Conservation (phyloP, 2,888 invertebrate species). For the Drosophila siamana region DNA sequence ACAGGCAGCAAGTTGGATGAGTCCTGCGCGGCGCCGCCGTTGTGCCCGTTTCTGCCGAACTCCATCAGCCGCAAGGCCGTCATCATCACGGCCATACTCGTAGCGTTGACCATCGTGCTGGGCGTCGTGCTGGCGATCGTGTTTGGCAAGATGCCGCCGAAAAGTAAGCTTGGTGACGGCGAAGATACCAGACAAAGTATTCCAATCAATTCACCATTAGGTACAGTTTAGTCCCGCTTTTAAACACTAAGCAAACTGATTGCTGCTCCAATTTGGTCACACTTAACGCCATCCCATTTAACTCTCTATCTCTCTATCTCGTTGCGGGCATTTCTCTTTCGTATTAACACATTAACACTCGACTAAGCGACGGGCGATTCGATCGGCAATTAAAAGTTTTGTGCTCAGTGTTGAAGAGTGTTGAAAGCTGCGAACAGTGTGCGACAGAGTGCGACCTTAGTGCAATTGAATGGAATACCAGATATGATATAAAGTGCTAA, state of each 20-base stretch:
- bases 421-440: conserved; percentile 37
- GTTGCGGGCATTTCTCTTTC: not conserved
- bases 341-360: conserved; percentile 7
- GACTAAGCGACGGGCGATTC: conserved; percentile 7
- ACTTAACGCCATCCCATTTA: conserved; percentile 11
- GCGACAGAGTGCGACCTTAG: conserved; percentile 59
- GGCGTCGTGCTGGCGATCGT: conserved; percentile 68
- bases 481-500: conserved; percentile 24
- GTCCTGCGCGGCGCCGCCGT: conserved; percentile 43
- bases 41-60: conserved; percentile 66
- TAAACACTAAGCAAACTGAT: conserved; percentile 34
- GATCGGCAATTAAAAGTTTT: conserved; percentile 4
- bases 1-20: conserved; percentile 54
- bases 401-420: conserved; percentile 64
- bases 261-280: conserved; percentile 42
- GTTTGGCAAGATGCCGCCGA: conserved; percentile 67
- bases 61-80: conserved; percentile 63
- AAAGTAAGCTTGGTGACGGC: conserved; percentile 85
- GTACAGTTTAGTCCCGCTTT: conserved; percentile 76
- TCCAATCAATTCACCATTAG: conserved; percentile 86
- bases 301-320: conserved; percentile 1
- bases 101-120: conserved; percentile 62
- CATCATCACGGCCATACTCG: conserved; percentile 61
- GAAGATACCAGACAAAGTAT: conserved; percentile 85
- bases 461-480: conserved; percentile 83